Base-by-base conservation (phyloP, 1,140 invertebrate genomes). In the Chlorops oryzae region DNA sequence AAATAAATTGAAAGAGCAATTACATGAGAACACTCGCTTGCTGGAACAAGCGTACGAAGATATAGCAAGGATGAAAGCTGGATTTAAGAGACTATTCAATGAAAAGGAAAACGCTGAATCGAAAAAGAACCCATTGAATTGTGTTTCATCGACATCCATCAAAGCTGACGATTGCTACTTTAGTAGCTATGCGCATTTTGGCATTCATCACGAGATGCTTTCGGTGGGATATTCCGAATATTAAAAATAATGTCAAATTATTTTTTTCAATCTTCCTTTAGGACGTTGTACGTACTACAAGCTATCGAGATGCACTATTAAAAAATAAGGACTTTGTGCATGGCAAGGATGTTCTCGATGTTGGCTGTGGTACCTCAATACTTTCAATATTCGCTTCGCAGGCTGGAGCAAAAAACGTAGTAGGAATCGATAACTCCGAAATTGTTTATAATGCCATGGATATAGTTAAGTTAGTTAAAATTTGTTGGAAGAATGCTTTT, bases 121-220 rank as follows among this genome's bases (percentile, higher is more conserved):
- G 20, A 55, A 53, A 24, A 56, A 51, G 41, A 75, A 64, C 7
- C 9, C 32, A 20, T 12, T 27, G 13, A 27, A 27, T 32, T 72
- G 76, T 35, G 50, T 49, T 9, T 42, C 52, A n/a, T 22, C 35
- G 7, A 27, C 80, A 47, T 72, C 74, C 55, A 59, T 76, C 50
- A 74, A 78, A 58, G 73, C 78, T 52, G 87, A 90, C 62, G 80
- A 82, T 58, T 80, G 83, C 54, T 98, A 98, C 74, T 98, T 98
- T 67, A 90, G 86, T 69, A 91, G 92, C 3, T 99, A 99, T 73
- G 88, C 92, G 50, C 93, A 98, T 76, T 97, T 95, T 78, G 88
- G 88, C 12, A 99, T 99, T 65, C 96, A 99, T 78, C 90, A 96
- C 75, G 92, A 92, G 67, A 95, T 95, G 91, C 73, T 95, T 10